A percentile compares a stretch with the other conserved stretches of the same genome.
Conservation (phyloP, 2,888 invertebrate genomes). For the Aporophyla lueneburgensis region DNA sequence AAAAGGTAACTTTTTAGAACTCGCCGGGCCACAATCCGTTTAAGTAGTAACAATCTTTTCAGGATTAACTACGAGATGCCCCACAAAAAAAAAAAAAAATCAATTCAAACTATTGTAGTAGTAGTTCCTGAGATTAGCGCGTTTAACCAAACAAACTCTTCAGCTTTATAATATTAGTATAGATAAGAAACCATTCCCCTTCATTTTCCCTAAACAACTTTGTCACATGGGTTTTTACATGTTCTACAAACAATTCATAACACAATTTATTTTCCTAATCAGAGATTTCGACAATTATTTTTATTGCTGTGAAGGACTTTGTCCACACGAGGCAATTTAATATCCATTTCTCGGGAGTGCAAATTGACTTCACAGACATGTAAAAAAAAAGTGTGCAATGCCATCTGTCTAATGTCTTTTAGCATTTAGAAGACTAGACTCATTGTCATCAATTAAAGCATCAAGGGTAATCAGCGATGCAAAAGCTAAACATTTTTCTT, state of each 20-base stretch:
- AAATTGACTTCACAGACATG: conserved; percentile 51
- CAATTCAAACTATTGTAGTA: too few species aligned
- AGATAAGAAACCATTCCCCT: too few species aligned
- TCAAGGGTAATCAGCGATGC: conserved; percentile 19
- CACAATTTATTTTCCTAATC: not conserved
- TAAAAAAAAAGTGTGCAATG: conserved; percentile 29
- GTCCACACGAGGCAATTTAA: conserved; percentile 27
- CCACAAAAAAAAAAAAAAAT: too few species aligned
- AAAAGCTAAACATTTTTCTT: not conserved
- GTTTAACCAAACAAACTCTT: too few species aligned
- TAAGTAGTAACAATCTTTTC: too few species aligned
- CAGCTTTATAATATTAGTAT: too few species aligned
- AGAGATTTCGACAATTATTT: conserved; percentile 33
- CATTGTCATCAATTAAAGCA: conserved; percentile 16
- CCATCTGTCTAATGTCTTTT: conserved; percentile 13
- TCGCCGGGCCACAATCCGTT: too few species aligned
- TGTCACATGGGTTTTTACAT: not conserved
- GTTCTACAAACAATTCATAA: not conserved
- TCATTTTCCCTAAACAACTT: not conserved
- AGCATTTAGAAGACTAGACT: conserved; percentile 1
- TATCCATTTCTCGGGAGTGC: conserved; percentile 31
- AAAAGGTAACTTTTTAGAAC: too few species aligned
- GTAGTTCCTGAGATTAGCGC: too few species aligned
- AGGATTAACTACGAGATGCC: too few species aligned
- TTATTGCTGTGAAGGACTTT: conserved; percentile 12